Base-by-base conservation (phyloP, 2,113 vertebrate genomes). In the Morone saxatilis region DNA sequence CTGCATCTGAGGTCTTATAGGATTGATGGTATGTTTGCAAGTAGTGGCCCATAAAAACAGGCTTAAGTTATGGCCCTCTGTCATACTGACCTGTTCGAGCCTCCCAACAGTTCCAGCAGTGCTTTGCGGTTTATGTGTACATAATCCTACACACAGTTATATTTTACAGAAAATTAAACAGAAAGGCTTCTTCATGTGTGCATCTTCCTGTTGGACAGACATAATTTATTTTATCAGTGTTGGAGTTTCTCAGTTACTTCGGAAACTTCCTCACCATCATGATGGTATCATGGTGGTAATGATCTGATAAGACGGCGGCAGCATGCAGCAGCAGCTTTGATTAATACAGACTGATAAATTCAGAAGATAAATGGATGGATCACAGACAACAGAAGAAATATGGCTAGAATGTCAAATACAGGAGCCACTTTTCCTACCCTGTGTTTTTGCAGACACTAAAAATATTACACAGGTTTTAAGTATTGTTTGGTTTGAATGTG, bases 11-110 rank as follows among this genome's bases (percentile, higher is more conserved):
- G 10, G 11, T 76, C 60, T 73, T 59, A 71, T 78, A 73, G 73
- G 61, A 84, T 59, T 72, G 68, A 84, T 71, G 69, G 47, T 60
- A 61, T 80, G 57, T 68, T 82, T 82, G 62, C 17, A 76, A 66
- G 54, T 38, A 69, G 69, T 72, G 47, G 69, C 71, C 16, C n/a
- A 86, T 89, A 80, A 89, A 78, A 80, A 19, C 13, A 43, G 22
- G 5, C 2, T 1, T 3, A 86, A 56, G 25, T 60, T 67, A 74
- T 68, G 14, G 20, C 41, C 63, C 6, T 65, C 51, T 79, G 47
- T 74, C 60, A 65, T 36, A 63, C 9, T 73, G 8, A 54, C 20
- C 71, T 66, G 38, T 57, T 50, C 62, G 38, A 51, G 41, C 22
- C 71, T 61, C 9, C 36, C 19, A 17, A 12, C 8, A 5, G 40